Evolutionary conservation across 2,888 invertebrate species (phyloP).

Genomic region (Allygus modestus): DNA sequence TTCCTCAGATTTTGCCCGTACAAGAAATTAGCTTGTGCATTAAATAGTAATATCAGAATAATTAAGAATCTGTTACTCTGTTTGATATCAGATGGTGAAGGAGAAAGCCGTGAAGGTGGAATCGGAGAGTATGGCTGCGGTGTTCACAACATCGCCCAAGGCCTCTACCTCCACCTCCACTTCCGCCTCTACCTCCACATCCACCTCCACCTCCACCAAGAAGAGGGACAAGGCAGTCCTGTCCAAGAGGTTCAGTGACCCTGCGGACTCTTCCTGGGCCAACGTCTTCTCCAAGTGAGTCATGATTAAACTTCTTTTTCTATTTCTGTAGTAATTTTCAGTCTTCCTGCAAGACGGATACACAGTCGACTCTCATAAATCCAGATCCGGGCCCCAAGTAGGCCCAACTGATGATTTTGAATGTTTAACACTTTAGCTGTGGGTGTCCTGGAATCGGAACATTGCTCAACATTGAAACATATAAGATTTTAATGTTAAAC

Average conservation of each 20-base stretch:
- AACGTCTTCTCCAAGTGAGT: conserved; percentile 59
- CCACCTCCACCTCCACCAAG: conserved; percentile 62
- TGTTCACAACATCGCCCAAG: conserved; percentile 66
- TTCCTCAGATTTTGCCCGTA: too few species aligned
- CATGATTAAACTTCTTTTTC: background rate
- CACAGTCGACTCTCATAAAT: too few species aligned
- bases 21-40: too few species aligned
- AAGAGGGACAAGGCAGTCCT: conserved; percentile 42
- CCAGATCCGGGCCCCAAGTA: too few species aligned
- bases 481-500: too few species aligned
- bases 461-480: too few species aligned
- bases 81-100: conserved; percentile 60
- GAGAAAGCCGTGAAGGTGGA: conserved; percentile 70
- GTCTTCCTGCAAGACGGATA: too few species aligned
- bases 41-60: too few species aligned
- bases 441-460: too few species aligned
- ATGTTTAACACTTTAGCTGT: too few species aligned
- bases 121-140: conserved; percentile 39
- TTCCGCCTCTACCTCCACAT: conserved; percentile 60
- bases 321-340: background rate
- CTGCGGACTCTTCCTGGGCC: conserved; percentile 54
- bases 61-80: too few species aligned
- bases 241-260: conserved; percentile 51
- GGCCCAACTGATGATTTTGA: too few species aligned
- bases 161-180: conserved; percentile 56